phyloP scores from a whole-genome alignment of 2,797 vertebrate genomes.

The Hippocampus kuda region DNA sequence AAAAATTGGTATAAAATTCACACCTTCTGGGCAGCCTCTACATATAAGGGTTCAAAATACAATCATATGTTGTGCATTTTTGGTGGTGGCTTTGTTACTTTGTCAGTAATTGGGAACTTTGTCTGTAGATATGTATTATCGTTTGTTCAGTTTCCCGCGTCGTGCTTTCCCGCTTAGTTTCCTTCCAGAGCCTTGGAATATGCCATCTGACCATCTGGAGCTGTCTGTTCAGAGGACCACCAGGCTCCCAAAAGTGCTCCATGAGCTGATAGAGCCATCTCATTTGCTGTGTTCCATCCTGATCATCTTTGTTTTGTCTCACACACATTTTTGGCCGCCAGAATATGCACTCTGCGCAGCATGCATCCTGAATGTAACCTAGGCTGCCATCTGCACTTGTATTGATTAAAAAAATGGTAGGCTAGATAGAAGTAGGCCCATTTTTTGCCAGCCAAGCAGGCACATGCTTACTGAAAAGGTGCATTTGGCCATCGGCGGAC shows the following conservation, averaged over 20 bases:
- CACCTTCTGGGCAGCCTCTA: neutral
- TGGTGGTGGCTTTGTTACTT: conserved; percentile 12
- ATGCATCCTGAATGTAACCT: conserved; percentile 30
- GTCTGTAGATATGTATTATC: conserved; percentile 21
- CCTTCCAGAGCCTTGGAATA: conserved; percentile 40
- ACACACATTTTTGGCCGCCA: conserved; percentile 23
- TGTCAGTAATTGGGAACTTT: conserved; percentile 6
- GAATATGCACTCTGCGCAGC: conserved; percentile 25
- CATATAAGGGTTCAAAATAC: neutral
- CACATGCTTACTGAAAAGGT: conserved; percentile 47
- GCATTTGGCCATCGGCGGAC: conserved; percentile 27
- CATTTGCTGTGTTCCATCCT: conserved; percentile 39
- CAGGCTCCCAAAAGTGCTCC: conserved; percentile 22
- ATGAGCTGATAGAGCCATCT: conserved; percentile 33
- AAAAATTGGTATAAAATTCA: neutral
- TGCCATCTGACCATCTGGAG: conserved; percentile 43
- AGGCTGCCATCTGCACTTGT: conserved; percentile 47
- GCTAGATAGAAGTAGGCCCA: conserved; percentile 23
- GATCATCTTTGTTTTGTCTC: conserved; percentile 39
- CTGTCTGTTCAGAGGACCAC: conserved; percentile 20
- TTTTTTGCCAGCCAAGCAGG: conserved; percentile 44
- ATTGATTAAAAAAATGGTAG: conserved; percentile 32
- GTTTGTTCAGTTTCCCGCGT: conserved; percentile 23
- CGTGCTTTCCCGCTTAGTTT: conserved; percentile 17
- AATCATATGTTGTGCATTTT: neutral